These are phyloP conservation scores for Chunga burmeisteri DNA, from an alignment of 2,113 vertebrate genomes.

Conservation along the genomic window DNA sequence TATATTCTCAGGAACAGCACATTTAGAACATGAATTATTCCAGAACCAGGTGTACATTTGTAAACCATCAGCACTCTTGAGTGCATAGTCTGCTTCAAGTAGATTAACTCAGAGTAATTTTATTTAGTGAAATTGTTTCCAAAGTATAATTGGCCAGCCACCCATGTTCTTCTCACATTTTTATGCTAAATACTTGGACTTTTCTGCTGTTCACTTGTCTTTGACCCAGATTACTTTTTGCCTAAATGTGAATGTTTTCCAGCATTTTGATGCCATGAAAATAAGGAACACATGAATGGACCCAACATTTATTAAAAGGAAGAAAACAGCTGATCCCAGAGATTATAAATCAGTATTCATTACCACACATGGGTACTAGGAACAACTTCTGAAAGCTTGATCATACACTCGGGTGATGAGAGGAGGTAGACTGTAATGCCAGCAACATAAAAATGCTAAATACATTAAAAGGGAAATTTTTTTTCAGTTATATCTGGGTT, in stretches of 20 bases:
- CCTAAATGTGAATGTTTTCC: not conserved
- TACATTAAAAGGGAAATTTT: not conserved
- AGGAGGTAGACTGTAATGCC: not conserved
- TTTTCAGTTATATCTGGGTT: not conserved
- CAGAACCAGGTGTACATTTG: not conserved
- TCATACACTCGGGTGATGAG: not conserved
- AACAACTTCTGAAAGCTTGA: not conserved
- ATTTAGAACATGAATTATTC: not conserved
- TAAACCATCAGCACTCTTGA: not conserved
- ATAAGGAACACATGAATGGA: not conserved
- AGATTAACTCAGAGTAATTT: not conserved
- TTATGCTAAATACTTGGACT: not conserved
- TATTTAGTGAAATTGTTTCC: not conserved
- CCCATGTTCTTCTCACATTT: not conserved
- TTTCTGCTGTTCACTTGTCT: not conserved
- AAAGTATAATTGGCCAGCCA: not conserved
- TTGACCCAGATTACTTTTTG: not conserved
- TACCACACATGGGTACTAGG: not conserved
- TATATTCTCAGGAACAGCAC: not conserved
- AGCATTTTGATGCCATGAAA: not conserved
- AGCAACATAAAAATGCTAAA: not conserved
- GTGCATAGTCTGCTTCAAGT: not conserved
- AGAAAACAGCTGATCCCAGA: not conserved
- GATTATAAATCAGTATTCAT: not conserved
- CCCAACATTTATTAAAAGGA: not conserved